Conservation (phyloP, 2,797 vertebrate species). For the Pangasius djambal region DNA sequence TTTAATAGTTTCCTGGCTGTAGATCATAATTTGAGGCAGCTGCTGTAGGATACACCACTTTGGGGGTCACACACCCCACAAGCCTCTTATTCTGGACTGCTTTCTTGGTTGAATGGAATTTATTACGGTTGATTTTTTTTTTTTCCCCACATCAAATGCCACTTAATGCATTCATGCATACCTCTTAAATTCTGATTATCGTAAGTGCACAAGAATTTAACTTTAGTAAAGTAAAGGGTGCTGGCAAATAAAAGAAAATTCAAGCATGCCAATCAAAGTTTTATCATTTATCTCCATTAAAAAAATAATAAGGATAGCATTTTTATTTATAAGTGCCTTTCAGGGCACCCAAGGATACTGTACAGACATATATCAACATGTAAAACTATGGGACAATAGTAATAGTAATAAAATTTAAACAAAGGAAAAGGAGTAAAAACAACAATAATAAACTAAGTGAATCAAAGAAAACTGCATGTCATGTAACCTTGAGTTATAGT, state of each 20-base stretch:
- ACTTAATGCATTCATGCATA: conserved; percentile 26
- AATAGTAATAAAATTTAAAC: background rate
- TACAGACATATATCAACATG: background rate
- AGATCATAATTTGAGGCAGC: conserved; percentile 28
- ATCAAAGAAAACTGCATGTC: background rate
- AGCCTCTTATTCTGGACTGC: conserved; percentile 11
- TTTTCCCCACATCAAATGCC: background rate
- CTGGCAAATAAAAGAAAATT: background rate
- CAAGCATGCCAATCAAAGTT: background rate
- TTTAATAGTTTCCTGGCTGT: conserved; percentile 32
- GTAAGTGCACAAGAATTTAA: background rate
- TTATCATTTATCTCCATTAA: background rate
- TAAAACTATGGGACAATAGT: background rate
- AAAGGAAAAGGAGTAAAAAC: background rate
- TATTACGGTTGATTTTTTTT: background rate
- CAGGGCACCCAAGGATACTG: background rate
- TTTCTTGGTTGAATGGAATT: conserved; percentile 19
- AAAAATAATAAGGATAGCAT: background rate
- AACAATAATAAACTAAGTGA: background rate
- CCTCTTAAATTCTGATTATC: conserved; percentile 14
- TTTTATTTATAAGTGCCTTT: background rate
- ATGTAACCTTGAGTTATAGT: background rate
- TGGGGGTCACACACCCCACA: background rate
- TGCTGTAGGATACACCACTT: background rate
- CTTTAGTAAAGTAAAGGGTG: background rate